Base-by-base conservation (phyloP, 2,888 invertebrate genomes). In the Diabrotica balteata region DNA sequence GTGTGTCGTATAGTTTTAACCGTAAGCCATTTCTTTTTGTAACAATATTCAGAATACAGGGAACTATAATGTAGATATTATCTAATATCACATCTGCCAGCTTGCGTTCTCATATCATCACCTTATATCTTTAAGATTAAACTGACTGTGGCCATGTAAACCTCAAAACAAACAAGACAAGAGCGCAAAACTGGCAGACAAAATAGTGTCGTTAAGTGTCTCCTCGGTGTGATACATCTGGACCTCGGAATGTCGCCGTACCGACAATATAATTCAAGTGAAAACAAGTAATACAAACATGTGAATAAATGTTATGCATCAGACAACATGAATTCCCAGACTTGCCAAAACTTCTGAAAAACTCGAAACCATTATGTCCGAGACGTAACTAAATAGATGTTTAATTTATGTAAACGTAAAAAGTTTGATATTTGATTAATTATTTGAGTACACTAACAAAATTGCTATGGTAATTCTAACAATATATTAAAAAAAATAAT, bases 151-250 rank as follows among this genome's bases (percentile, higher is more conserved):
- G 45, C 55, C 17, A 32, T 57, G 17, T 57, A 32, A 44, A 44
- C 9, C n/a, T 45, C 42, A 45, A 65, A 67, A 67, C 54, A 63
- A 66, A 66, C 52, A 62, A 59, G 61, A 72, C 65, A 64, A 63
- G 57, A 65, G 67, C 64, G 66, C 59, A 54, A 67, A 62, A 66
- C 68, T 72, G 69, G 67, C 66, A 73, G 70, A 71, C 69, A 67
- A 71, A 73, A 73, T 73, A 70, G 68, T 71, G 66, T 73, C 71
- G 71, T 73, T 71, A 73, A 70, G 68, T 68, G 71, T 67, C 66
- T 68, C 69, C 54, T 63, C 67, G 69, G 52, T 44, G 71, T 69
- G 71, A 73, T 71, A 68, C 73, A 73, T 73, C 73, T 73, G 73
- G 73, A 65, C 63, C 59, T 63, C 68, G 73, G 73, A 70, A 73